Base-by-base conservation (phyloP, 2,113 vertebrate genomes). In the Manacus vitellinus region DNA sequence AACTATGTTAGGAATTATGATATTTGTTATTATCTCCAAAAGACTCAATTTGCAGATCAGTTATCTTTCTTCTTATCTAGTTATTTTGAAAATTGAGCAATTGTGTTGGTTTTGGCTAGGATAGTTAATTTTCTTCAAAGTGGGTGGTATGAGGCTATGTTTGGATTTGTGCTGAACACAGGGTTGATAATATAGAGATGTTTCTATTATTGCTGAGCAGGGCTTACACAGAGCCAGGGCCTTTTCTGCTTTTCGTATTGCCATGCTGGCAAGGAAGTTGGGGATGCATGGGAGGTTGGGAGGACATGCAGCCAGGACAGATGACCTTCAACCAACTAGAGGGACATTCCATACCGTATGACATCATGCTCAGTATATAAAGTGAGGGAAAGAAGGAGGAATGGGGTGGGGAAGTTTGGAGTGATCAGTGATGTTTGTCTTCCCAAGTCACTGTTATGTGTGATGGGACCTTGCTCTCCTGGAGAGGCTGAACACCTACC, bases 261-360 rank as follows among this genome's bases (percentile, higher is more conserved):
- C 14, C 31, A 33, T 0, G 0, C 25, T 31, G 43, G 31, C 0
- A 0, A 33, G 22, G 6, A 37, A 4, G 11, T 6, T 49, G 67
- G 14, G 0, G 3, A 11, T 41, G 24, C 35, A 0, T 6, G 8
- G 12, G 13, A 63, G n/a, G 3, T 1, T 35, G 13, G 6, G 35
- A 79, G 5, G 14, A 58, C 25, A 37, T 37, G 33, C 18, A 52
- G 59, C 27, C 4, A 1, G 22, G 52, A 74, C 22, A 52, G 18
- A 10, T 12, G 27, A 51, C 22, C 18, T 52, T 27, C 4, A 28
- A 4, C 2, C 37, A 27, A 5, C 5, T 27, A 52, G 28, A 44
- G 28, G 8, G 14, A 24, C 33, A 30, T 33, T 67, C 22, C 37
- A 37, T 27, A 15, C 10, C 4, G 3, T 39, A 1, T 39, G 22